Conservation (phyloP, 2,888 invertebrate genomes). For the Agrochola litura region DNA sequence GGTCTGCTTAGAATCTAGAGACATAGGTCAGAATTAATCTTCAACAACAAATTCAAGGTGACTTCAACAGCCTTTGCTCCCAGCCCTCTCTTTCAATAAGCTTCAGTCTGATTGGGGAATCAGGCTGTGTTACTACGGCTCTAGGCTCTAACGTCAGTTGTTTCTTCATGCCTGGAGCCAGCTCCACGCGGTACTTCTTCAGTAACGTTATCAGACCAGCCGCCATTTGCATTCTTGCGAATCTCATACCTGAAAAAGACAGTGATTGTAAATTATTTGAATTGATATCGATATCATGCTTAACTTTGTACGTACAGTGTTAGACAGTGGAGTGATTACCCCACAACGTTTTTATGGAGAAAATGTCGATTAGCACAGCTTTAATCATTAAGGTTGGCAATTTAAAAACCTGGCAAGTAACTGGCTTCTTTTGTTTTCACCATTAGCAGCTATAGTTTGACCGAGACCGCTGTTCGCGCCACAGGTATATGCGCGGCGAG, state of each 20-base stretch:
- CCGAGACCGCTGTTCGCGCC: no score
- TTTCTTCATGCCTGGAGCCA: conserved; percentile 66
- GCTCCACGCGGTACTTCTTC: conserved; percentile 70
- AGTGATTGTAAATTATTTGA: background rate
- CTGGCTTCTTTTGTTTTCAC: background rate
- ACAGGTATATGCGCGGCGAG: no score
- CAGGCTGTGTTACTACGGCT: conserved; percentile 38
- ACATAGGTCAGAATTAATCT: background rate
- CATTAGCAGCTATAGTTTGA: background rate
- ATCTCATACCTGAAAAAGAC: conserved; percentile 65
- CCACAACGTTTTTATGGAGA: background rate
- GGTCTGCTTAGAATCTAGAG: background rate
- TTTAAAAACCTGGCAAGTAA: background rate
- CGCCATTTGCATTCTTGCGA: conserved; percentile 77
- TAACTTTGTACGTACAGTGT: background rate
- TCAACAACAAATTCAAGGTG: conserved; percentile 6
- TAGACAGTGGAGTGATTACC: background rate
- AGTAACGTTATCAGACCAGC: conserved; percentile 73
- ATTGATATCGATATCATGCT: background rate
- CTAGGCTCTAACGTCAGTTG: conserved; percentile 50
- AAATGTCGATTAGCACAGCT: background rate
- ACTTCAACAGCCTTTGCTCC: conserved; percentile 46
- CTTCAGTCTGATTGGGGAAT: conserved; percentile 51
- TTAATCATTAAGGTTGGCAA: background rate
- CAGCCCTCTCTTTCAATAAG: conserved; percentile 58